Conservation (phyloP, 2,888 invertebrate species). For the Acrobasis repandana region DNA sequence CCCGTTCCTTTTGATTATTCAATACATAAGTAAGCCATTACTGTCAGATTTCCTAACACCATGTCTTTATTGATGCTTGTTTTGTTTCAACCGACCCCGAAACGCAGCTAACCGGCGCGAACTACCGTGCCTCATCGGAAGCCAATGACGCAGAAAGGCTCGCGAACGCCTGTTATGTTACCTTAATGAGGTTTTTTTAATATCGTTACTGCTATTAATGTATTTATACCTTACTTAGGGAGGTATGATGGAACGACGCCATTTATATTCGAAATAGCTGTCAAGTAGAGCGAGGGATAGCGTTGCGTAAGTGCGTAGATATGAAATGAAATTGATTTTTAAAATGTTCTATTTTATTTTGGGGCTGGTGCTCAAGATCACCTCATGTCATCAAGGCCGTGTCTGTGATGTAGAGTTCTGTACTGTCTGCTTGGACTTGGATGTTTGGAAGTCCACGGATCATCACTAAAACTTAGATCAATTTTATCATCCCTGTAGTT, state of each 20-base stretch:
- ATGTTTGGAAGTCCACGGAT: no score
- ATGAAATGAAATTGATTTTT: no score
- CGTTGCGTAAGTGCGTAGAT: no score
- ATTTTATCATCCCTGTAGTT: no score
- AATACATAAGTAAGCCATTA: conserved; percentile 10
- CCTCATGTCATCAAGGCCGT: no score
- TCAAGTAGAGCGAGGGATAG: no score
- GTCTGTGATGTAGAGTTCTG: no score
- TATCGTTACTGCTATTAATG: conserved; percentile 34
- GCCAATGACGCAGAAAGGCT: conserved; percentile 55
- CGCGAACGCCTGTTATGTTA: conserved; percentile 35
- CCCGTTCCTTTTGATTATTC: neutral
- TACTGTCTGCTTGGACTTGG: no score
- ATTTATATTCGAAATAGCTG: neutral
- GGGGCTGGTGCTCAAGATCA: no score
- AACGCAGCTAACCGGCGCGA: conserved; percentile 52
- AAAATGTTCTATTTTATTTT: no score
- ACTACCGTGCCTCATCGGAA: conserved; percentile 48
- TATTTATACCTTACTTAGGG: neutral
- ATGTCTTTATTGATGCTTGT: conserved; percentile 19
- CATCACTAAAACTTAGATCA: no score
- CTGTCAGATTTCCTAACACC: conserved; percentile 18
- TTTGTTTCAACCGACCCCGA: conserved; percentile 51
- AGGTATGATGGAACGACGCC: neutral
- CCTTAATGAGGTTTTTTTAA: conserved; percentile 57